Base-by-base conservation (phyloP, 2,113 vertebrate genomes). In the Amphilophus citrinellus region DNA sequence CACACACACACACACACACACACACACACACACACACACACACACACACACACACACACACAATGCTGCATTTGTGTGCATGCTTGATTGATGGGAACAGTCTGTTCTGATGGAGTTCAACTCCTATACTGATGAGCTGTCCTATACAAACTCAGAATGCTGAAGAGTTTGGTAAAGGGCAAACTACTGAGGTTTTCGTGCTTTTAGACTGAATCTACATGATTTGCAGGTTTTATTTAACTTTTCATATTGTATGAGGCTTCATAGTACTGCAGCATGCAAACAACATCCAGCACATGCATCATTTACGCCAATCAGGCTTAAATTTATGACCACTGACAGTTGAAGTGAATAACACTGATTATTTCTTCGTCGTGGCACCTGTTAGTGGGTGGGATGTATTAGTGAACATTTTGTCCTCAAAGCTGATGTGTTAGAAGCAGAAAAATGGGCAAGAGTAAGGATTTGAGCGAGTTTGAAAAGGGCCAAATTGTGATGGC, bases 1-100 rank as follows among this genome's bases (percentile, higher is more conserved):
- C 27, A 47, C 15, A 20, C 27, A 76, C 8, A 10, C 8, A 5
- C 6, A 6, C 6, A 7, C 35, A 2, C 7, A 9, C 35, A 27
- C 27, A 27, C 24, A 27, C 24, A 27, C 24, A 27, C 24, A 3
- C 24, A 37, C 35, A 8, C 35, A 37, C 35, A 37, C 35, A 37
- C 35, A 8, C 35, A 37, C 35, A 37, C 35, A 37, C 35, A 8
- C 35, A 37, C 35, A 37, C 35, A 10, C 37, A 39, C 37, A 18
- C 5, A 20, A 71, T 50, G 44, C 66, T 71, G 66, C 24, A 13
- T 73, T 73, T 73, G 17, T 73, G 27, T 71, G 24, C 24, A 53
- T 73, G 17, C 50, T 32, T 73, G 61, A 78, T 18, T 82, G 37
- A 82, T 81, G 17, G 50, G 80, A 65, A 53, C 60, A 13, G 27